Base-by-base conservation (phyloP, 2,888 invertebrate genomes). In the Helicoverpa assulta region DNA sequence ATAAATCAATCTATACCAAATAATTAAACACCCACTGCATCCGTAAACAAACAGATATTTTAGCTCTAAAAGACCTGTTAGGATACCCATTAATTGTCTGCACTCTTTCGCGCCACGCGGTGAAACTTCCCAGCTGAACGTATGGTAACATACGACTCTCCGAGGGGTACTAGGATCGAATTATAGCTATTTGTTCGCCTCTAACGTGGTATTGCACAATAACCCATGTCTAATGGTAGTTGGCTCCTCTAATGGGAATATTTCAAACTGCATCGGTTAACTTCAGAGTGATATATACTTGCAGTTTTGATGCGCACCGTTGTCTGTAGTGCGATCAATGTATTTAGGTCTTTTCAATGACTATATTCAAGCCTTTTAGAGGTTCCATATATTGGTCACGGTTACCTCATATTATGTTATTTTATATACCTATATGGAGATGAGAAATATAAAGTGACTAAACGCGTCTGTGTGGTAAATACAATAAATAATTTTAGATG, bases 131-230 rank as follows among this genome's bases (percentile, higher is more conserved):
- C 43, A 59, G 57, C 53, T 40, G 54, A 56, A 71, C 76, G 74
- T 73, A 69, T 69, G 19, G 82, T 83, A 82, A 88, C 80, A 61
- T 87, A 93, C 85, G 87, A 82, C 82, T 84, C 93, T 90, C 93
- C 4, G 62, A 83, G 92, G 92, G 85, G 90, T 81, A 76, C 82
- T 91, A 83, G 83, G 85, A 87, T 92, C 92, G 90, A 91, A 90
- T 91, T 91, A 91, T 91, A 84, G 89, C 92, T 89, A 89, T 91
- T 92, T 91, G 89, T 90, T 90, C 88, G 83, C 82, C 69, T 59
- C 80, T 74, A 81, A 73, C 81, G 76, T 81, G 77, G 80, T 77
- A 72, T 78, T 86, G 84, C 86, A 85, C 84, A 86, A 86, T 88
- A 88, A 85, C 84, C 81, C 84, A 81, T 85, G 83, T 83, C 84